These are phyloP conservation scores for Chascanopsetta lugubris DNA, from an alignment of 2,113 vertebrate species.

Conservation along the genomic window DNA sequence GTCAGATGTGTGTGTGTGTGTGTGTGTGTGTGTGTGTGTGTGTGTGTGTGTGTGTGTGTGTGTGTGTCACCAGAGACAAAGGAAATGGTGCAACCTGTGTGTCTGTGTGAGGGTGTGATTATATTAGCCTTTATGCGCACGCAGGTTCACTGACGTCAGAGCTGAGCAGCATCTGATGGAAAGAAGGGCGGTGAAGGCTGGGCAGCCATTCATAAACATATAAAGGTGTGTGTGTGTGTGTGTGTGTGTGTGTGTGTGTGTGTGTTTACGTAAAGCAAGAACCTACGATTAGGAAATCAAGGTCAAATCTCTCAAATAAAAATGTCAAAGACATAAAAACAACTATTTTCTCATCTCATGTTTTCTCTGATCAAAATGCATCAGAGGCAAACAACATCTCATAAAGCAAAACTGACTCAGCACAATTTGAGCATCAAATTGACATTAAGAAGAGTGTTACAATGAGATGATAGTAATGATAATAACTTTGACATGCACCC, in stretches of 20 bases:
- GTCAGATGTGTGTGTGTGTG: slow-evolving; percentile 6
- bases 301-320: not conserved
- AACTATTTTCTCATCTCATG: not conserved
- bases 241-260: slow-evolving; percentile 8
- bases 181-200: slow-evolving; percentile 4
- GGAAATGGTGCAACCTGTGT: slow-evolving; percentile 10
- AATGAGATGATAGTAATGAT: too few species aligned
- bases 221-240: slow-evolving; percentile 11
- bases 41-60: slow-evolving; percentile 16
- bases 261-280: slow-evolving; percentile 19
- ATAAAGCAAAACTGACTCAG: too few species aligned
- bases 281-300: not conserved
- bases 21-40: slow-evolving; percentile 19
- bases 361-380: slow-evolving; percentile 19
- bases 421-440: too few species aligned
- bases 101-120: slow-evolving; percentile 50
- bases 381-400: not conserved
- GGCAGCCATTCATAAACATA: slow-evolving; percentile 53
- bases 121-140: slow-evolving; percentile 65
- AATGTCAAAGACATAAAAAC: not conserved
- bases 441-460: too few species aligned
- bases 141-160: slow-evolving; percentile 69
- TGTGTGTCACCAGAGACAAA: slow-evolving; percentile 38
- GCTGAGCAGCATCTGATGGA: slow-evolving; percentile 41
- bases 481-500: too few species aligned